Percentiles rank a stretch among this genome's conserved stretches.
Evolutionary conservation across 30 jellyfish, hydroid and myxozoan species (phyloP).

Genomic region (Aurelia sp.): DNA sequence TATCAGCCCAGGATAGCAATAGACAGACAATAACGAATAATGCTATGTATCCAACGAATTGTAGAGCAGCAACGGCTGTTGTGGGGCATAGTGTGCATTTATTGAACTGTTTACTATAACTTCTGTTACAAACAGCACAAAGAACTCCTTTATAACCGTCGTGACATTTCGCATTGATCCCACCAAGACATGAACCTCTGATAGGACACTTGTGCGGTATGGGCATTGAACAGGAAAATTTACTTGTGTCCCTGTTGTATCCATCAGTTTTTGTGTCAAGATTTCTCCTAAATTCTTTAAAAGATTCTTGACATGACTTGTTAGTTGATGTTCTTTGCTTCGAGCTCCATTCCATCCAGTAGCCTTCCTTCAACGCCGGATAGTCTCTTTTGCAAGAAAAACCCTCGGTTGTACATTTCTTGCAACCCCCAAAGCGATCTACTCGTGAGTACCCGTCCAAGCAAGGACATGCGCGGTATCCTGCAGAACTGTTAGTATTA

Average conservation of each 20-base stretch:
- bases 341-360: conserved; percentile 53
- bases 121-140: conserved; percentile 55
- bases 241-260: conserved; percentile 22
- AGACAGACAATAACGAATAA: conserved; percentile 38
- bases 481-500: conserved; percentile 53
- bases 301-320: conserved; percentile 8
- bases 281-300: conserved; percentile 25
- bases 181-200: conserved; percentile 61
- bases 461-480: conserved; percentile 67
- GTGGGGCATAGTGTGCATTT: conserved; percentile 55
- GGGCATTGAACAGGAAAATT: conserved; percentile 33
- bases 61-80: conserved; percentile 25
- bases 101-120: conserved; percentile 22
- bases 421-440: conserved; percentile 49
- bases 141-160: conserved; percentile 57
- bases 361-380: conserved; percentile 25
- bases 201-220: conserved; percentile 55
- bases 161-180: conserved; percentile 45
- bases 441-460: conserved; percentile 48
- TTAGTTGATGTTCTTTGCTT: background rate
- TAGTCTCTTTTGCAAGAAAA: conserved; percentile 35
- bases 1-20: conserved; percentile 56
- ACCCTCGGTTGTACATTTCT: conserved; percentile 32
- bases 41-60: conserved; percentile 11
- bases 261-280: conserved; percentile 18